These are phyloP conservation scores for Rhaphigaster nebulosa DNA, from an alignment of 2,888 invertebrate species.

Conservation along the genomic window DNA sequence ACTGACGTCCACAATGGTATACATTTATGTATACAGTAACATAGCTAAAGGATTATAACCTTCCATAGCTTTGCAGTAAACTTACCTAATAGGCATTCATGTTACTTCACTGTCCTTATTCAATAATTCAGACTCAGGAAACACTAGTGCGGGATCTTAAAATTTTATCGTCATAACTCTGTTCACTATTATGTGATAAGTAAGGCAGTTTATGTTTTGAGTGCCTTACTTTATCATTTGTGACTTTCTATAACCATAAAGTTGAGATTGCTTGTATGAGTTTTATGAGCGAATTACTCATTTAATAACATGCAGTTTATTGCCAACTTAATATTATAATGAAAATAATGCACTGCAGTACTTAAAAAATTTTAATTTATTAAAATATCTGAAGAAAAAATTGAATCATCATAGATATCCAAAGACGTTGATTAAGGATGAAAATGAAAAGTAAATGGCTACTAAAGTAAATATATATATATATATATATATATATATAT, in stretches of 20 bases:
- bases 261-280: background rate
- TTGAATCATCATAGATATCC: background rate
- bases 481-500: no score
- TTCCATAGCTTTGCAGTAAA: background rate
- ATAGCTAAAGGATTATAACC: background rate
- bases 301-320: background rate
- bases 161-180: background rate
- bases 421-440: background rate
- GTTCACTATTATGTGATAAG: background rate
- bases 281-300: background rate
- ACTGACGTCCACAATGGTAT: no score
- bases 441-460: no score
- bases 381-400: background rate
- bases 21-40: no score
- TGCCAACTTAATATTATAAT: background rate
- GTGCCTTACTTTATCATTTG: no score
- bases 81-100: background rate
- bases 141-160: background rate
- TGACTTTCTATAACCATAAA: background rate
- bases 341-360: background rate
- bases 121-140: background rate
- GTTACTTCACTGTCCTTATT: background rate
- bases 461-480: no score
- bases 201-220: background rate
- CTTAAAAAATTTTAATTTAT: background rate